Evolutionary conservation across 2,113 vertebrate species (phyloP).

Genomic region (Callipepla squamata): DNA sequence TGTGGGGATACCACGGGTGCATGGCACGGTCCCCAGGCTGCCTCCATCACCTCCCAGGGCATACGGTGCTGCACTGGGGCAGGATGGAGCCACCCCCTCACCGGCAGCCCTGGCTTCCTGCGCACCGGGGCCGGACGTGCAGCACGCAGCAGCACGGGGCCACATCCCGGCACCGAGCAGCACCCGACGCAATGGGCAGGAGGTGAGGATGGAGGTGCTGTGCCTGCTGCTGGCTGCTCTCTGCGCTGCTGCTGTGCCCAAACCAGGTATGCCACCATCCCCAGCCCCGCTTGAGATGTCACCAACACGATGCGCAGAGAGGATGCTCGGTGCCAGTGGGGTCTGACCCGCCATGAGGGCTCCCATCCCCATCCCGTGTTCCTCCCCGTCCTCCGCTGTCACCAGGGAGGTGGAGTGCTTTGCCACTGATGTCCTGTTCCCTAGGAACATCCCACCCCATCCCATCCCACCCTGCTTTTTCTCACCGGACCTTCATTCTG

Average conservation of each 20-base stretch:
- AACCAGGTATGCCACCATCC: background rate
- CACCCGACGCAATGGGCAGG: background rate
- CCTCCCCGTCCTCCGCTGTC: background rate
- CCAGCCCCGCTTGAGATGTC: background rate
- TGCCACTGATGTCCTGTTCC: background rate
- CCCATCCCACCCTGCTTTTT: background rate
- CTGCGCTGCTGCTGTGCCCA: rapidly evolving
- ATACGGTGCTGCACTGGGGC: background rate
- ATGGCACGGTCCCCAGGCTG: rapidly evolving
- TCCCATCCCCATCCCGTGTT: too few species aligned
- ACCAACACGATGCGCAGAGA: background rate
- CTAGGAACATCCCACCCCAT: background rate
- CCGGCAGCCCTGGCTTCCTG: conserved; percentile 70
- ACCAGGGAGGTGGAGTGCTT: background rate
- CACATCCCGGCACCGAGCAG: background rate
- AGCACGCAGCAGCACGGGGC: background rate
- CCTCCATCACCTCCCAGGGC: rapidly evolving
- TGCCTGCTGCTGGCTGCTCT: conserved; percentile 23
- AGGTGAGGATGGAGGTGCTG: conserved; percentile 27
- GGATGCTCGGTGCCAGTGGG: background rate
- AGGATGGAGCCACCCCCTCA: background rate
- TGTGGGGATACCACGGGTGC: rapidly evolving
- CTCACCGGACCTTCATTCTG: background rate
- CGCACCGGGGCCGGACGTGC: background rate
- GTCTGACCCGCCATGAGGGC: too few species aligned